Evolutionary conservation across 2,113 vertebrate genomes (phyloP).

Genomic region (Formicarius rufipectus): DNA sequence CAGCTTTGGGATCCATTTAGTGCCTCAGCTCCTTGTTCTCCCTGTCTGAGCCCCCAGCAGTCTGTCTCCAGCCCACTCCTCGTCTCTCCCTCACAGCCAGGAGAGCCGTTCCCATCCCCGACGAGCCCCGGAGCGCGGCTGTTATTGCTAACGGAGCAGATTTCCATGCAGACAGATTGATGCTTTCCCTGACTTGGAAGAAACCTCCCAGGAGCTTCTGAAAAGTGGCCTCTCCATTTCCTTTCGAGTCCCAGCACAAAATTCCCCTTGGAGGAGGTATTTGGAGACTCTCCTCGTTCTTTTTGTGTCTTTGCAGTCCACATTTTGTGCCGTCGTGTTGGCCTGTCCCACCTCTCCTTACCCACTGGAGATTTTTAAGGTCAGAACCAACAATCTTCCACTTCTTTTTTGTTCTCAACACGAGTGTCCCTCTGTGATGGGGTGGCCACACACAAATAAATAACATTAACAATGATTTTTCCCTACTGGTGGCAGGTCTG

Average conservation of each 20-base stretch:
- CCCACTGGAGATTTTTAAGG: not conserved
- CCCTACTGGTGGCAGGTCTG: not conserved
- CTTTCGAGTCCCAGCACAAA: not conserved
- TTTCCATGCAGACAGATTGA: not conserved
- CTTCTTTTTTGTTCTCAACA: not conserved
- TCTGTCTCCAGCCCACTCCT: not conserved
- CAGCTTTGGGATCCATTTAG: not conserved
- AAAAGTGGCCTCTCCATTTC: not conserved
- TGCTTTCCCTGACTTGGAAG: not conserved
- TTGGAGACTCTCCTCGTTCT: not conserved
- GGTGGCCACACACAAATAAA: not conserved
- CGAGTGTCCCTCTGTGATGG: not conserved
- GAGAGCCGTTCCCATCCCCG: not conserved
- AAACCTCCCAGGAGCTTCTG: not conserved
- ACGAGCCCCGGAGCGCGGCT: not conserved
- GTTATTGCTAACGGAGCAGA: constrained; percentile 12
- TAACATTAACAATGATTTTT: not conserved
- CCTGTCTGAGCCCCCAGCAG: not conserved
- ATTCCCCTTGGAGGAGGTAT: not conserved
- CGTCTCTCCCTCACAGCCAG: not conserved
- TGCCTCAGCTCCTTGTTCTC: not conserved
- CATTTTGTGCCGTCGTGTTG: not conserved
- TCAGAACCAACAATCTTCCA: not conserved
- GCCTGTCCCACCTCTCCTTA: too few relatives aligned
- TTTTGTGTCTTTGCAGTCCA: not conserved